Conservation (phyloP, 2,888 invertebrate genomes). For the Leptopilina myrica region DNA sequence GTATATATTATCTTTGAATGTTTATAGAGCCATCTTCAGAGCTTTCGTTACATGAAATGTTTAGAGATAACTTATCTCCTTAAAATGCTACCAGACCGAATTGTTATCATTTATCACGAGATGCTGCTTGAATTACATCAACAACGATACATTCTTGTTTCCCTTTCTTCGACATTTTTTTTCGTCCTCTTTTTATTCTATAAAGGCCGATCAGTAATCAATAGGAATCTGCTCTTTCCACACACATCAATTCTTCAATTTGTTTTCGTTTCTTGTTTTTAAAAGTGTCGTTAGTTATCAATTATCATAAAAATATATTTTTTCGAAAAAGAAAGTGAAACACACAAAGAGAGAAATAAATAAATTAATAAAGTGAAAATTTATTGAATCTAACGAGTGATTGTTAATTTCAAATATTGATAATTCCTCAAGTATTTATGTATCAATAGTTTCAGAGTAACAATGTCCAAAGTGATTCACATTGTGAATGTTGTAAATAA, state of each 20-base stretch:
- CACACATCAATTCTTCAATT: neutral
- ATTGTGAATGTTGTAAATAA: constrained; percentile 7
- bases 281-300: neutral
- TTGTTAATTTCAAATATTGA: neutral
- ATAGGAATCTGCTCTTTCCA: constrained; percentile 32
- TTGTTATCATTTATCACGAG: constrained; percentile 33
- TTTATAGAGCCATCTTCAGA: neutral
- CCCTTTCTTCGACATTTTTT: constrained; percentile 32
- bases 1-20: neutral
- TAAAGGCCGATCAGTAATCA: constrained; percentile 30
- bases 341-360: neutral
- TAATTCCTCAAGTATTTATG: constrained; percentile 15
- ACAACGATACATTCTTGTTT: constrained; percentile 8
- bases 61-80: constrained; percentile 39
- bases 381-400: neutral
- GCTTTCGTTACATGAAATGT: constrained; percentile 10
- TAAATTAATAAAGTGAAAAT: neutral
- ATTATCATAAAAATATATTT: neutral
- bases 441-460: neutral
- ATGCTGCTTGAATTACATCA: constrained; percentile 1
- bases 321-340: neutral
- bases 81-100: constrained; percentile 12
- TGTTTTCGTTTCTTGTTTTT: neutral
- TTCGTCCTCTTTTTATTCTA: neutral
- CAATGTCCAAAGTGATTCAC: constrained; percentile 31